Percentiles rank a stretch among this genome's conserved stretches.
Conservation (phyloP, 2,113 vertebrate genomes). For the Erinaceus europaeus region DNA sequence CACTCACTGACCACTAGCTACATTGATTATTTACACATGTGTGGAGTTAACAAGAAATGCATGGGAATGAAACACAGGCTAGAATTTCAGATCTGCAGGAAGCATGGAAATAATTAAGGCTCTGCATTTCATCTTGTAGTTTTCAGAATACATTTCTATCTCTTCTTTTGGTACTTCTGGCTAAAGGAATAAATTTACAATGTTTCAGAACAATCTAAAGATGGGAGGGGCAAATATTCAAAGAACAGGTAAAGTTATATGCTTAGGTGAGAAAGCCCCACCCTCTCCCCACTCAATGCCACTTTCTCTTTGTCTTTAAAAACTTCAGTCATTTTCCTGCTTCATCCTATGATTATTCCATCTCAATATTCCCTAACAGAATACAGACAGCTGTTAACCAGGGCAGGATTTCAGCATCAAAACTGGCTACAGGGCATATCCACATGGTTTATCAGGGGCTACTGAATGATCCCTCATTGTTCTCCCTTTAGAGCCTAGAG, state of each 20-base stretch:
- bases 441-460: background rate
- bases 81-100: conserved; percentile 19
- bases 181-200: background rate
- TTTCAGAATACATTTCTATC: background rate
- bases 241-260: background rate
- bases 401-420: background rate
- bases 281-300: background rate
- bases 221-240: background rate
- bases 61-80: background rate
- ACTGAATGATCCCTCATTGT: background rate
- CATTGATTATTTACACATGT: conserved; percentile 33
- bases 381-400: background rate
- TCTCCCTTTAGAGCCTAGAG: background rate
- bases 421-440: background rate
- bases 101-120: background rate
- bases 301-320: background rate
- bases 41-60: background rate
- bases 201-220: background rate
- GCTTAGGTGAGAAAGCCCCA: background rate
- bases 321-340: background rate
- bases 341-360: background rate
- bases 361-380: background rate
- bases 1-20: background rate
- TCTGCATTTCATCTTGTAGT: background rate
- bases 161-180: background rate